Evolutionary conservation across 2,888 invertebrate species (phyloP).

Genomic region (Cheilosia variabilis): DNA sequence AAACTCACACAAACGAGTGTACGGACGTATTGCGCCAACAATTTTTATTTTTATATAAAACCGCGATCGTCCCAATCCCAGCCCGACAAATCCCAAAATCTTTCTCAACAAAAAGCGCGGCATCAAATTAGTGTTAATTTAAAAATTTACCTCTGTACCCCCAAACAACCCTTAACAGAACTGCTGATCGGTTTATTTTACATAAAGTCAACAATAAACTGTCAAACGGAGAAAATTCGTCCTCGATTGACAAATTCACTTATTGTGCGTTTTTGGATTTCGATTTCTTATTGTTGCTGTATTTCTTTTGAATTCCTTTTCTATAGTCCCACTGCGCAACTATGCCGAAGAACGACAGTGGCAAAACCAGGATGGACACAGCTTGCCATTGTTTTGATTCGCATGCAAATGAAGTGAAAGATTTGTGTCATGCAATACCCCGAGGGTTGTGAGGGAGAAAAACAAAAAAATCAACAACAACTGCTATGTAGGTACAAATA

Average conservation of each 20-base stretch:
- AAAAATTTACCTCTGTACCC: too few species aligned
- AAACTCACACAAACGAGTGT: too few species aligned
- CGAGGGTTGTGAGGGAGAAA: constrained; percentile 20
- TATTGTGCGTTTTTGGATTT: not conserved
- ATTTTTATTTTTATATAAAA: too few species aligned
- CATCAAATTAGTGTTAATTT: too few species aligned
- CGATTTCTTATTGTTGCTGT: not conserved
- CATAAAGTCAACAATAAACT: not conserved
- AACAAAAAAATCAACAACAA: constrained; percentile 48
- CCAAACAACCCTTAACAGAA: too few species aligned
- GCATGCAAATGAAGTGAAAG: constrained; percentile 73
- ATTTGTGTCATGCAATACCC: constrained; percentile 69
- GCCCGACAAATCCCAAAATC: too few species aligned
- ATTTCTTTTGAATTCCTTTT: constrained; percentile 8
- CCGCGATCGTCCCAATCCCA: too few species aligned
- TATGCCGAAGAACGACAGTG: constrained; percentile 43
- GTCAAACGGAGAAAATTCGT: not conserved
- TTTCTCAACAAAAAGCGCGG: too few species aligned
- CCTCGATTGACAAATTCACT: not conserved
- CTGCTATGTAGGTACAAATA: constrained; percentile 31
- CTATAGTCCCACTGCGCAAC: constrained; percentile 28
- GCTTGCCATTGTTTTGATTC: constrained; percentile 69
- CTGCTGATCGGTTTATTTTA: too few species aligned
- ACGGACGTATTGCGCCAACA: too few species aligned
- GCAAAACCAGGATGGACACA: constrained; percentile 65